Evolutionary conservation across 1,140 invertebrate genomes (phyloP).

Genomic region (Megathymus violae): DNA sequence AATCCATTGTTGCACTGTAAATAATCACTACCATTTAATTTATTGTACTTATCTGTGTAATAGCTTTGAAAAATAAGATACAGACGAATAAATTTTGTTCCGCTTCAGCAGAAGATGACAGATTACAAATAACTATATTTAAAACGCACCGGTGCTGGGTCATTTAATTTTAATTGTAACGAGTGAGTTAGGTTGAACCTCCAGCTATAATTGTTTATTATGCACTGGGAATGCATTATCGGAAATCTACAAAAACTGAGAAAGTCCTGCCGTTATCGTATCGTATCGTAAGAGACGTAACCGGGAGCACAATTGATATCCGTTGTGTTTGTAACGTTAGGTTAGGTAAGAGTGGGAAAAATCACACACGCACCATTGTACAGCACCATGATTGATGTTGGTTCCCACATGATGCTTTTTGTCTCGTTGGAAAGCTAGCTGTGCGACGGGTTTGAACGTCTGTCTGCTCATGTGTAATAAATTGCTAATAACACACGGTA

Average conservation of each 20-base stretch:
- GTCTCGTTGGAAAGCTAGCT: slow-evolving; percentile 55
- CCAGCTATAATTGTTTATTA: background rate
- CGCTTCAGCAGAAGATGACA: too few relatives aligned
- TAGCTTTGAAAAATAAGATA: too few relatives aligned
- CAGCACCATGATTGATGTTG: slow-evolving; percentile 48
- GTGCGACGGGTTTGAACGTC: slow-evolving; percentile 21
- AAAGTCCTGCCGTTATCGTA: slow-evolving; percentile 50
- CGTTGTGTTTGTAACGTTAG: slow-evolving; percentile 57
- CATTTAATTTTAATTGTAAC: background rate
- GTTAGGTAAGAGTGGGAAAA: slow-evolving; percentile 71
- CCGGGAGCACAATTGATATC: slow-evolving; percentile 71
- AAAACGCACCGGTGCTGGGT: background rate
- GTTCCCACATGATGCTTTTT: slow-evolving; percentile 65
- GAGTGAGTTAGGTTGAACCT: background rate
- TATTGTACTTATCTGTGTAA: too few relatives aligned
- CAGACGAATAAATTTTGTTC: too few relatives aligned
- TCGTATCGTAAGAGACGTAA: slow-evolving; percentile 56
- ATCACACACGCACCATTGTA: slow-evolving; percentile 58
- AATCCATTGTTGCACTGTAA: slow-evolving; percentile 5
- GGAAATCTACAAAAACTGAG: slow-evolving; percentile 54
- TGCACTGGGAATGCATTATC: background rate
- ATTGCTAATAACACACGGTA: slow-evolving; percentile 6
- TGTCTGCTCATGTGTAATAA: slow-evolving; percentile 29
- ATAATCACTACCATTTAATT: background rate
- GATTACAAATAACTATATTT: background rate